Conservation (phyloP, 2,888 invertebrate genomes). For the Dinocampus coccinellae region DNA sequence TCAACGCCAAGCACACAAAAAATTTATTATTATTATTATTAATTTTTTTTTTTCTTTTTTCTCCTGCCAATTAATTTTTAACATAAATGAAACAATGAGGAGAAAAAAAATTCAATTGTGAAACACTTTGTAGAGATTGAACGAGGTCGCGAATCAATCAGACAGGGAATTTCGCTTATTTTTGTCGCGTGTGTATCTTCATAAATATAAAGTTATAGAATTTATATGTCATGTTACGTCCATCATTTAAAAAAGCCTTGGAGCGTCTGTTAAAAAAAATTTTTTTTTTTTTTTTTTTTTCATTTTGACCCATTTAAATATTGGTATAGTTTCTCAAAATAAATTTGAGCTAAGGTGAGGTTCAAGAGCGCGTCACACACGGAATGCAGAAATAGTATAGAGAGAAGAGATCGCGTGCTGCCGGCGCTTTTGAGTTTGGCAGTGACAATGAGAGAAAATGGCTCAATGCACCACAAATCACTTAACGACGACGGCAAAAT, state of each 20-base stretch:
- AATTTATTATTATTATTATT: neutral
- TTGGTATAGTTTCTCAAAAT: conserved; percentile 39
- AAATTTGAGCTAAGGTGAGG: conserved; percentile 51
- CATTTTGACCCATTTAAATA: conserved; percentile 35
- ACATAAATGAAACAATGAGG: neutral
- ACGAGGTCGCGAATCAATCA: neutral
- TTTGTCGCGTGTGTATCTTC: neutral
- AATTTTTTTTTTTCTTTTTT: too few species aligned
- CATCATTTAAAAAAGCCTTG: conserved; percentile 16
- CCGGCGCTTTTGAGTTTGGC: conserved; percentile 42
- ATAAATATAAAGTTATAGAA: neutral
- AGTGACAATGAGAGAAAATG: conserved; percentile 30
- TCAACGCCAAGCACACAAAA: neutral
- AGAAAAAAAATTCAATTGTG: neutral
- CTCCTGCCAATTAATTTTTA: neutral
- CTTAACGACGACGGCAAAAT: conserved; percentile 36
- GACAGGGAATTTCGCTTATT: neutral
- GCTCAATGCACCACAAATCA: conserved; percentile 40
- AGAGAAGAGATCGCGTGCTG: neutral
- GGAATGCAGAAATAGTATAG: conserved; percentile 33
- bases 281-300: neutral
- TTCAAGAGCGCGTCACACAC: conserved; percentile 45
- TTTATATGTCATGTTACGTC: neutral
- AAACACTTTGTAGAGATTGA: neutral
- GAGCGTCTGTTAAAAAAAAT: neutral